Evolutionary conservation across 2,888 invertebrate genomes (phyloP).

Genomic region (Dasypolia templi): DNA sequence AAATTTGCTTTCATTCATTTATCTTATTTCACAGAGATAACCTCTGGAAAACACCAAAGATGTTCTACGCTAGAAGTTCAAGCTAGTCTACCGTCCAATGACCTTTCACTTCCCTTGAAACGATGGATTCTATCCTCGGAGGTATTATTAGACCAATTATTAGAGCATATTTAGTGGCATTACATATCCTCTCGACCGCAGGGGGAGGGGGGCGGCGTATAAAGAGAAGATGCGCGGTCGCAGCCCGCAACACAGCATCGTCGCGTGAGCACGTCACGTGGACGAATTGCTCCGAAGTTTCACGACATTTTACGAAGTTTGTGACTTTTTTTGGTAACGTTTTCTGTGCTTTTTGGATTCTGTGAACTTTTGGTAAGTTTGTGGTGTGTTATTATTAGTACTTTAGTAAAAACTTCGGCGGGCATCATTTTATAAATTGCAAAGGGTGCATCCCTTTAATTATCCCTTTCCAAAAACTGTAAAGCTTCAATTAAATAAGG

Average conservation of each 20-base stretch:
- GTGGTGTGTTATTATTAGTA: slow-evolving; percentile 15
- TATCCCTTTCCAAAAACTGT: too few relatives aligned
- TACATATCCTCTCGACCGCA: slow-evolving; percentile 60
- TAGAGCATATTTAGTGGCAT: slow-evolving; percentile 67
- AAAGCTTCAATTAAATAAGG: too few relatives aligned
- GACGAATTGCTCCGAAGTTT: slow-evolving; percentile 45
- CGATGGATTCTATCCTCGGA: slow-evolving; percentile 52
- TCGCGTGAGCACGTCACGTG: slow-evolving; percentile 66
- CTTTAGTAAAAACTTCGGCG: too few relatives aligned
- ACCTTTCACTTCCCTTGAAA: slow-evolving; percentile 57
- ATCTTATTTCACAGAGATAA: not conserved
- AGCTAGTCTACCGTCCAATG: slow-evolving; percentile 22
- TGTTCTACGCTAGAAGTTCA: too few relatives aligned
- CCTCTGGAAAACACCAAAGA: not conserved
- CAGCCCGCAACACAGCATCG: slow-evolving; percentile 73
- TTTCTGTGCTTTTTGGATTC: slow-evolving; percentile 64
- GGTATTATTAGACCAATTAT: slow-evolving; percentile 65
- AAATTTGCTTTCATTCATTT: not conserved
- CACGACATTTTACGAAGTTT: slow-evolving; percentile 53
- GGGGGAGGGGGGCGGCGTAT: slow-evolving; percentile 79
- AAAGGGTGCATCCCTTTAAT: too few relatives aligned
- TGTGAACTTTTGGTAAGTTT: slow-evolving; percentile 65
- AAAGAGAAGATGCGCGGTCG: slow-evolving; percentile 78
- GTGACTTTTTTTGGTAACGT: slow-evolving; percentile 60
- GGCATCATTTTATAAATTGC: too few relatives aligned